These are phyloP conservation scores for Thera obeliscata DNA, from an alignment of 2,888 invertebrate species.

Conservation along the genomic window DNA sequence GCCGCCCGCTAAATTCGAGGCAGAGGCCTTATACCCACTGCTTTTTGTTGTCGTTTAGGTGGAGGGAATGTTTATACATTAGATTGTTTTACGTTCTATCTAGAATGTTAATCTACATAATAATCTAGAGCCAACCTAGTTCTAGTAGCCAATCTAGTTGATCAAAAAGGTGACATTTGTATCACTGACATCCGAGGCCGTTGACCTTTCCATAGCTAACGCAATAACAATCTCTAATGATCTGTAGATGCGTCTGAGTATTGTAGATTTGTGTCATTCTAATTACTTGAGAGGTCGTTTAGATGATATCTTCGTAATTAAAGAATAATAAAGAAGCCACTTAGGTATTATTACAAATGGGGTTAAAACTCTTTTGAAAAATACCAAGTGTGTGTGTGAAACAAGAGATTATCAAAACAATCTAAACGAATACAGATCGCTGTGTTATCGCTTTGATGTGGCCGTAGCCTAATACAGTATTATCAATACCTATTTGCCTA, in stretches of 20 bases:
- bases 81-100: no score
- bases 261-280: conserved; percentile 28
- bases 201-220: conserved; percentile 26
- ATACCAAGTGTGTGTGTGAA: background rate
- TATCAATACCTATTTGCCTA: conserved; percentile 8
- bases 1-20: no score
- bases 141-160: no score
- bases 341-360: background rate
- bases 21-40: no score
- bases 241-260: conserved; percentile 9
- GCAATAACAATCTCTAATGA: conserved; percentile 31
- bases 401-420: no score
- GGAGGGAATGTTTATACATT: no score
- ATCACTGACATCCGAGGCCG: conserved; percentile 12
- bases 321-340: conserved; percentile 1
- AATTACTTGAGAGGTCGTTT: conserved; percentile 27
- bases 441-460: no score
- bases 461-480: no score
- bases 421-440: no score
- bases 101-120: no score
- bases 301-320: conserved; percentile 30
- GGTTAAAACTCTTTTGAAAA: background rate
- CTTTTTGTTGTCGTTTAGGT: no score
- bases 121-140: no score
- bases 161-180: conserved; percentile 14